A percentile compares a stretch with the other conserved stretches of the same genome.
Evolutionary conservation across 2,888 invertebrate genomes (phyloP).

Genomic region (Phrixothrix hirtus): DNA sequence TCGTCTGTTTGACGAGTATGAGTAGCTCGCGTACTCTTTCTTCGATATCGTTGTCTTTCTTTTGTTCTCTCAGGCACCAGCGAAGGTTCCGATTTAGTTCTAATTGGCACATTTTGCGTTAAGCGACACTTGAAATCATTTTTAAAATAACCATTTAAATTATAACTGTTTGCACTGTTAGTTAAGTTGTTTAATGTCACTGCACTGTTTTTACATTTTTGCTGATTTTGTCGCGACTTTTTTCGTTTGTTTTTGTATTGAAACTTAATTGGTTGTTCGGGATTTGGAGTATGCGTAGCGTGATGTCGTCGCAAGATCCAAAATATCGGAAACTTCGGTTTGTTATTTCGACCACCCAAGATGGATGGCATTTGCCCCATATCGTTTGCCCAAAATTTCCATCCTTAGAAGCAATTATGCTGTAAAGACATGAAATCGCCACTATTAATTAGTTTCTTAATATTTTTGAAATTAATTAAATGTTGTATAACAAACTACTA

Average conservation of each 20-base stretch:
- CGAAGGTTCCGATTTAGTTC: constrained; percentile 61
- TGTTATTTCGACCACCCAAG: constrained; percentile 46
- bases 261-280: constrained; percentile 55
- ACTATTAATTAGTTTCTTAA: too few relatives aligned
- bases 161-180: constrained; percentile 38
- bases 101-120: constrained; percentile 39
- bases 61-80: constrained; percentile 57
- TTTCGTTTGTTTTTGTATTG: constrained; percentile 51
- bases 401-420: constrained; percentile 10
- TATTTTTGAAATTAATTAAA: too few relatives aligned
- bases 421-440: too few relatives aligned
- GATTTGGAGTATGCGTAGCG: constrained; percentile 46
- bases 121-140: constrained; percentile 40
- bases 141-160: constrained; percentile 29
- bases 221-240: constrained; percentile 34
- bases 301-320: constrained; percentile 73
- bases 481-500: too few relatives aligned
- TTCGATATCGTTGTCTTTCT: constrained; percentile 57
- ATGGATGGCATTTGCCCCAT: constrained; percentile 63
- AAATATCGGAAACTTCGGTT: constrained; percentile 72
- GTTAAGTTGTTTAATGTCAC: constrained; percentile 36
- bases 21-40: constrained; percentile 48
- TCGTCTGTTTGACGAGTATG: constrained; percentile 43
- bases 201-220: constrained; percentile 11
- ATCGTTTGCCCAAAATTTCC: constrained; percentile 21